Evolutionary conservation across 2,113 vertebrate genomes (phyloP).

Genomic region (Muntiacus reevesi): DNA sequence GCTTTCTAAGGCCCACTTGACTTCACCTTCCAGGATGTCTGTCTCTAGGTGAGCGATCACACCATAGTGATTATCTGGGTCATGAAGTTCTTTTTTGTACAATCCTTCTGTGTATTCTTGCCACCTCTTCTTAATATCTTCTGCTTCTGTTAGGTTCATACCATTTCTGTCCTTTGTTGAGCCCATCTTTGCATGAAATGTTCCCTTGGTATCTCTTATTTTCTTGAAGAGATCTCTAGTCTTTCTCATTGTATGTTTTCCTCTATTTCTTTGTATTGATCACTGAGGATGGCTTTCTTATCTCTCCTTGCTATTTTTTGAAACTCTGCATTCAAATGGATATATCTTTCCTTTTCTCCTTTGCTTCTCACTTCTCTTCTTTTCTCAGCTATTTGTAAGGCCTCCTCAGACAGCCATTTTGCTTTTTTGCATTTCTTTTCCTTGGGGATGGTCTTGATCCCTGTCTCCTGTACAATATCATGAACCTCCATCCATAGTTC

Average conservation of each 20-base stretch:
- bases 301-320: neutral
- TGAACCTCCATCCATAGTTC: neutral
- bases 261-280: neutral
- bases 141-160: neutral
- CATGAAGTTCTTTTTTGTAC: neutral
- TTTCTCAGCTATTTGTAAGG: neutral
- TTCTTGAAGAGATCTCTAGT: neutral
- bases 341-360: neutral
- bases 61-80: neutral
- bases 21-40: neutral
- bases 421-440: neutral
- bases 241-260: neutral
- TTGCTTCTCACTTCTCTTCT: accelerated
- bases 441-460: neutral
- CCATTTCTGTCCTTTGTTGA: neutral
- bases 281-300: neutral
- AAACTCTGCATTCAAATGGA: neutral
- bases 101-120: neutral
- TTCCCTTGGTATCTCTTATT: neutral
- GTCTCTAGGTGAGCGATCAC: neutral
- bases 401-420: neutral
- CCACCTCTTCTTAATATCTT: neutral
- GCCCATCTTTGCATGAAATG: neutral
- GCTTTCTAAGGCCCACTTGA: neutral
- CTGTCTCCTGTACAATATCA: neutral